These are phyloP conservation scores for Numenius arquata DNA, from an alignment of 2,113 vertebrate genomes.

Conservation along the genomic window DNA sequence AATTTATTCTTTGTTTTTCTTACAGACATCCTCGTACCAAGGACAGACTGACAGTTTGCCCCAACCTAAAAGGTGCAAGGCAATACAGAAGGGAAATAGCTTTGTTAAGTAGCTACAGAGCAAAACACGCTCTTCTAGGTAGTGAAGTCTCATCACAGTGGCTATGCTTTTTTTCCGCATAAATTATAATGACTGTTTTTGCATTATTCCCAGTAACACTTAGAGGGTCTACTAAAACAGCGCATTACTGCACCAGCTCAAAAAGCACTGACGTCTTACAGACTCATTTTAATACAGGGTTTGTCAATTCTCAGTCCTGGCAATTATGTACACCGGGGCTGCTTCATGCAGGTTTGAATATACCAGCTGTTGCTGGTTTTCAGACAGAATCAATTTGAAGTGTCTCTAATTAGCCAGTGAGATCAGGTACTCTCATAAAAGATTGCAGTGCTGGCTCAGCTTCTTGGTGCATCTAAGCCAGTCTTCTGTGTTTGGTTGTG, in stretches of 20 bases:
- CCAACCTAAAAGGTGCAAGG: not conserved
- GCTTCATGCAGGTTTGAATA: not conserved
- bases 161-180: not conserved
- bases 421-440: slow-evolving; percentile 8
- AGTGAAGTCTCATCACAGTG: not conserved
- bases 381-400: not conserved
- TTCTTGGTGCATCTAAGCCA: not conserved
- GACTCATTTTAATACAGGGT: not conserved
- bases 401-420: slow-evolving; percentile 14
- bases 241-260: not conserved
- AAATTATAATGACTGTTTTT: not conserved
- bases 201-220: not conserved
- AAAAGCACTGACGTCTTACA: not conserved
- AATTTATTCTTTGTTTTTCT: not conserved
- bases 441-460: not conserved
- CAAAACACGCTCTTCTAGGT: not conserved
- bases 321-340: not conserved
- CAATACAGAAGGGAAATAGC: not conserved
- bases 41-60: not conserved
- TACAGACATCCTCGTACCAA: not conserved
- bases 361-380: slow-evolving; percentile 5
- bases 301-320: not conserved
- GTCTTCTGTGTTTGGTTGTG: not conserved
- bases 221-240: not conserved
- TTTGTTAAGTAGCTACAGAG: not conserved